Evolutionary conservation across 2,888 invertebrate species (phyloP), one percentile per base, ranked within the genome.

Genomic region (Drosophila robusta): DNA sequence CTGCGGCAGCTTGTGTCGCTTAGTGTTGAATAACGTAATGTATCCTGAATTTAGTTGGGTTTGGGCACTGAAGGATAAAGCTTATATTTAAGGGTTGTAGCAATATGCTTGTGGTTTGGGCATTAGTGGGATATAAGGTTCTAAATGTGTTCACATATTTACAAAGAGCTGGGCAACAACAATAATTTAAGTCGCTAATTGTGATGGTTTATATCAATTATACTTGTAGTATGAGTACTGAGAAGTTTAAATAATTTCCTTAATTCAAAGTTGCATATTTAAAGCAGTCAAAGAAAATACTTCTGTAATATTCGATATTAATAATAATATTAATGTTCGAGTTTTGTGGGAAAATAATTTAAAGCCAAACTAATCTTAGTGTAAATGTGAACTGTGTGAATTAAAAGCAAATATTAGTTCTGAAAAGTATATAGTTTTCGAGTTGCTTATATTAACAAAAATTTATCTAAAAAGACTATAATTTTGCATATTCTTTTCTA

Each of bases 21-120:
- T 66, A 79, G 64, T 74, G 68, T 63, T 67, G 75, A 70, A 72
- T 74, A 80, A 80, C 80, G 73, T 80, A 76, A 80, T 80, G 80
- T 80, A 80, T 80, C 70, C 70, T 71, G 65, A 75, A 71, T 71
- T 68, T 71, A 63, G 67, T 44, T 51, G 45, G 55, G 49, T 57
- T 32, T 26, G 42, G 47, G 14, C 12, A 38, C 24, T 38, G 51
- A 12, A 12, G 46, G 4, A 11, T 9, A 14, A 38, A 46, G 41
- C 36, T 55, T 41, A 45, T 26, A 26, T 44, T 22, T 41, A 38
- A 60, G 58, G 51, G 12, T 52, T 52, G 42, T 39, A 39, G 34
- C 34, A 3, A 18, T 42, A 47, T 22, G 60, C 36, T 63, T 62
- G 68, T 5, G 73, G 73, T 47, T 51, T 45, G 34, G 47, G 70